Evolutionary conservation across 2,113 vertebrate species (phyloP), one percentile per base, ranked within the genome.

Genomic region (Callaeas wilsoni): DNA sequence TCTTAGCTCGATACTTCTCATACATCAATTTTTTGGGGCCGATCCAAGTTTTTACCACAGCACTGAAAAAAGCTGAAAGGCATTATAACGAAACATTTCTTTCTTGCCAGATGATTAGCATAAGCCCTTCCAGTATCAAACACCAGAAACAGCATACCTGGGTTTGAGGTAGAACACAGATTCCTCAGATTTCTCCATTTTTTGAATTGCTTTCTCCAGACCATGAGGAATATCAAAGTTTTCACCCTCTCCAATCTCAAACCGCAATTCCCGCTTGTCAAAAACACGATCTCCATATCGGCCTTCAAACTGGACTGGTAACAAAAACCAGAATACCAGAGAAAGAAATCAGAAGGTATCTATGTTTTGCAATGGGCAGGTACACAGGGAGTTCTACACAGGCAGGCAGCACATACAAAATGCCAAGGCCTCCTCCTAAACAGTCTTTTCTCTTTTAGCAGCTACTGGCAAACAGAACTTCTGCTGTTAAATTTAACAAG

Each of bases 131-230:
- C 49, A 49, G 8, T 35, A 73, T 23, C 29, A 41, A 39, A 84
- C 10, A 77, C 33, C 16, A 79, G 25, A 30, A 87, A 44, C 7
- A 30, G 84, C 98, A 93, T 98, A 99, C 99, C 98, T 99, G 42
- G 99, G 98, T 86, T 98, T 99, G 67, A 99, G 97, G 79, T 97
- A 98, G 79, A 99, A 98, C 35, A 99, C 81, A 1, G 99, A 98
- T 89, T 99, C 99, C 94, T 99, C 99, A 1, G 97, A 99, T 87
- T 99, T 98, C 93, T 99, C 99, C 99, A 99, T 99, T 91, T 98
- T 98, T 83, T 98, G 99, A 77, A 99, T 98, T 20, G 98, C 98
- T 89, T 98, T 99, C 97, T 99, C 99, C 94, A 99, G 97, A 27
- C 99, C 99, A 27, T 88, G 82, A 35, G 99, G 99, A 68, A 99